Conservation (phyloP, 1,140 invertebrate species). For the Meloidogyne hapla region DNA sequence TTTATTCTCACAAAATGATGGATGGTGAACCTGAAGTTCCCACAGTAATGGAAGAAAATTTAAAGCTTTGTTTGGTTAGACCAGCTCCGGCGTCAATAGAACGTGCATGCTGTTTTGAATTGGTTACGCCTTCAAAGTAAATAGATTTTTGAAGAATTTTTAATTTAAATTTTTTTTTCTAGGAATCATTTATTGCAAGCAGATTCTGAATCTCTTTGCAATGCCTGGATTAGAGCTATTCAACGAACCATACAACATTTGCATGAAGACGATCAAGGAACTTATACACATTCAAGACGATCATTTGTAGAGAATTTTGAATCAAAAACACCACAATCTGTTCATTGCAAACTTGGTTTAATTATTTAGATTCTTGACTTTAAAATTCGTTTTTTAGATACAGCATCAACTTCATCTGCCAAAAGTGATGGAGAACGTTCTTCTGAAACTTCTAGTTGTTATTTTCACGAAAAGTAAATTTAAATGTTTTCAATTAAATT, state of each 20-base stretch:
- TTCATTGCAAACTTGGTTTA: neutral
- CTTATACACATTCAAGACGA: slow-evolving; percentile 17
- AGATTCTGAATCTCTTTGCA: slow-evolving; percentile 84
- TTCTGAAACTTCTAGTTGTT: neutral
- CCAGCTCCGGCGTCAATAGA: slow-evolving; percentile 78
- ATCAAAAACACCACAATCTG: neutral
- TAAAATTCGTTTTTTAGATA: neutral
- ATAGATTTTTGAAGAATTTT: slow-evolving; percentile 55
- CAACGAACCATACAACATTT: slow-evolving; percentile 68
- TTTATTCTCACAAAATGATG: slow-evolving; percentile 52
- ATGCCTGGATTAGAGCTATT: slow-evolving; percentile 82
- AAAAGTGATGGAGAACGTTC: slow-evolving; percentile 5
- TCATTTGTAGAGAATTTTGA: slow-evolving; percentile 14
- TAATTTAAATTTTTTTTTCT: slow-evolving; percentile 53
- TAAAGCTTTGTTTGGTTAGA: slow-evolving; percentile 87
- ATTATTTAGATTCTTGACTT: neutral
- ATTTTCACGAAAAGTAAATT: neutral
- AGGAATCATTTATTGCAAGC: slow-evolving; percentile 94
- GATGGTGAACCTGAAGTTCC: slow-evolving; percentile 75
- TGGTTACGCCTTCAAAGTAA: slow-evolving; percentile 89
- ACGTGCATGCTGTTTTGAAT: slow-evolving; percentile 90
- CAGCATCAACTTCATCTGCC: slow-evolving; percentile 15
- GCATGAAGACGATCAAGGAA: slow-evolving; percentile 41
- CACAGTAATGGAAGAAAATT: slow-evolving; percentile 92
- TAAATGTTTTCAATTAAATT: slow-evolving; percentile 14